Evolutionary conservation across 2,888 invertebrate genomes (phyloP).

Genomic region (Synanthedon formicaeformis): DNA sequence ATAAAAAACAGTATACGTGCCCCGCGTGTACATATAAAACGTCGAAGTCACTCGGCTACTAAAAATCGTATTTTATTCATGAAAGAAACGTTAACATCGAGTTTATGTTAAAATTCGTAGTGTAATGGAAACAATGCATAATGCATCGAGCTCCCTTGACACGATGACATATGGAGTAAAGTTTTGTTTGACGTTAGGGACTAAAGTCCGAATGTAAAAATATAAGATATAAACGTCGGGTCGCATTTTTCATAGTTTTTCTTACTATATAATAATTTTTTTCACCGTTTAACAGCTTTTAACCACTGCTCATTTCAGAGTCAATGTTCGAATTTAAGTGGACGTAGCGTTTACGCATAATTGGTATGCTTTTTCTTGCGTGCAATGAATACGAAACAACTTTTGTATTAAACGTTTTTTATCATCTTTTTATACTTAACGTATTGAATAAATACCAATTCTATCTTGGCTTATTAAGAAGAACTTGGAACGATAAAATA

Average conservation of each 20-base stretch:
- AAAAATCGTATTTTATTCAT: constrained; percentile 64
- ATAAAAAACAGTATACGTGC: constrained; percentile 33
- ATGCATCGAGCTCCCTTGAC: constrained; percentile 53
- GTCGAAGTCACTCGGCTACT: constrained; percentile 25
- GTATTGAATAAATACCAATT: neutral
- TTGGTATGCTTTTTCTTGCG: constrained; percentile 56
- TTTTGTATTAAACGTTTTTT: constrained; percentile 48
- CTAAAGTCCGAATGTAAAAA: constrained; percentile 34
- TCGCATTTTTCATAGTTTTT: constrained; percentile 47
- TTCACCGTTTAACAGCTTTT: constrained; percentile 30
- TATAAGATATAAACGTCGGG: constrained; percentile 32
- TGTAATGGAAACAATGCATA: constrained; percentile 69
- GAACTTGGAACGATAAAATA: neutral
- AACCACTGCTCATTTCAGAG: constrained; percentile 40
- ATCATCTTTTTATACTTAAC: neutral
- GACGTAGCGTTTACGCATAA: constrained; percentile 59
- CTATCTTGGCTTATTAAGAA: neutral
- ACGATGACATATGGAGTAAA: constrained; percentile 63
- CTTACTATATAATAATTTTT: constrained; percentile 33
- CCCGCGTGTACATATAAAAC: constrained; percentile 18
- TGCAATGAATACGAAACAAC: constrained; percentile 53
- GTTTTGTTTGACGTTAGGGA: constrained; percentile 55
- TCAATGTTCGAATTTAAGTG: constrained; percentile 49
- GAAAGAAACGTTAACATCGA: constrained; percentile 61
- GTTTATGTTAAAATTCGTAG: constrained; percentile 67